Evolutionary conservation across 2,797 vertebrate species (phyloP), one percentile per base, ranked within the genome.

Genomic region (Rhinogobio ventralis): DNA sequence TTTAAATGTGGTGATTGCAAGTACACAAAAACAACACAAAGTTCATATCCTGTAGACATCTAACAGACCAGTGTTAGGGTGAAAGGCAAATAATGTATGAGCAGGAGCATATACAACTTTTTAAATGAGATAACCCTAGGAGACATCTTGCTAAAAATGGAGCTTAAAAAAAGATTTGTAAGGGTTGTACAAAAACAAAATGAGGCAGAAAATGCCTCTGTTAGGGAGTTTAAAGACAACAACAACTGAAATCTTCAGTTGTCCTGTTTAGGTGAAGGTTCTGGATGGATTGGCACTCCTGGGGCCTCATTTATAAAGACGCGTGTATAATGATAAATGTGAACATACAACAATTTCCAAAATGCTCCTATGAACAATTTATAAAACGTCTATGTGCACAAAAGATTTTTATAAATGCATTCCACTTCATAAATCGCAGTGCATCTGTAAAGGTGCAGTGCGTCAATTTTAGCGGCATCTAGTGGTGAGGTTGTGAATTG

Each of bases 21-120:
- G 64, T 36, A 83, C 73, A 67, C 51, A 77, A 62, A 77, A 79
- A 79, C 82, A 78, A 69, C 67, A 84, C 67, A 79, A 39, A 84
- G 75, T 71, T 84, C 83, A 84, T 76, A 79, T 79, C 67, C 83
- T 72, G 82, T 45, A 5, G 28, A 2, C 20, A 64, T 62, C 55
- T 49, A 28, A 36, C 69, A 60, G 17, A 60, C 11, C 36, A 57
- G 53, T 42, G n/a, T 73, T 73, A 36, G 9, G 33, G 28, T 67
- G 19, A 69, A 30, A 51, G 46, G 46, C 20, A 81, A 60, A 77
- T 45, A 71, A 39, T 13, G 25, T 46, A 79, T 49, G 36, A 1
- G 19, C 74, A 53, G 46, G 72, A 75, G 68, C 49, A 28, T 68
- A 28, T 20, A 25, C 19, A 69, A 13, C 1, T 45, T 17, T 67